Conservation (phyloP, 2,888 invertebrate species). For the Zhengitettix transpicula region DNA sequence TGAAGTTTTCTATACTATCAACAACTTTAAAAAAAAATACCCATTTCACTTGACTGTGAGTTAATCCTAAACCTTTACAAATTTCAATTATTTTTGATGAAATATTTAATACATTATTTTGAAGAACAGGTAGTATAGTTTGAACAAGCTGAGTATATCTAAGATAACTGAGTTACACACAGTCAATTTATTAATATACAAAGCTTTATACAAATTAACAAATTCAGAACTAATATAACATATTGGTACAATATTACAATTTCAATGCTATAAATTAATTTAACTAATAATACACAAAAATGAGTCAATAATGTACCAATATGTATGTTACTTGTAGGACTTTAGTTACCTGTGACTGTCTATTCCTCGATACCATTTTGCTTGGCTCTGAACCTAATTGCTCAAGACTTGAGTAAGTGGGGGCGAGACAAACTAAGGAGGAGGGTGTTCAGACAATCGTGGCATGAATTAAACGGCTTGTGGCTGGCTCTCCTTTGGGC, state of each 20-base stretch:
- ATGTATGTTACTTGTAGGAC: neutral
- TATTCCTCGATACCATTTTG: neutral
- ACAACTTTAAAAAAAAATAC: no score
- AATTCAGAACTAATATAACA: neutral
- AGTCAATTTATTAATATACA: no score
- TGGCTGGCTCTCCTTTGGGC: constrained; percentile 9
- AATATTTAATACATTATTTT: no score
- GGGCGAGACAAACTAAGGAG: constrained; percentile 1
- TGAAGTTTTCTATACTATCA: no score
- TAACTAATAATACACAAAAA: neutral
- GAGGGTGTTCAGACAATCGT: constrained; percentile 10
- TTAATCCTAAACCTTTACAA: no score
- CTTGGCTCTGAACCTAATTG: neutral
- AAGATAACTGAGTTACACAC: no score
- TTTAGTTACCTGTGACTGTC: neutral
- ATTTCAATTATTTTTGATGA: no score
- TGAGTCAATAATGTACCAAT: neutral
- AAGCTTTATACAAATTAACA: neutral
- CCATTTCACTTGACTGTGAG: no score
- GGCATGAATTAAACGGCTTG: constrained; percentile 8
- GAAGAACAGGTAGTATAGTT: no score
- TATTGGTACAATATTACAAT: neutral
- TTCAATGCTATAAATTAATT: neutral
- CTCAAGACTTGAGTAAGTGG: neutral
- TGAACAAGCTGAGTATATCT: no score